These are phyloP conservation scores for Cuniculus paca DNA, from an alignment of 2,797 vertebrate species.

Conservation along the genomic window DNA sequence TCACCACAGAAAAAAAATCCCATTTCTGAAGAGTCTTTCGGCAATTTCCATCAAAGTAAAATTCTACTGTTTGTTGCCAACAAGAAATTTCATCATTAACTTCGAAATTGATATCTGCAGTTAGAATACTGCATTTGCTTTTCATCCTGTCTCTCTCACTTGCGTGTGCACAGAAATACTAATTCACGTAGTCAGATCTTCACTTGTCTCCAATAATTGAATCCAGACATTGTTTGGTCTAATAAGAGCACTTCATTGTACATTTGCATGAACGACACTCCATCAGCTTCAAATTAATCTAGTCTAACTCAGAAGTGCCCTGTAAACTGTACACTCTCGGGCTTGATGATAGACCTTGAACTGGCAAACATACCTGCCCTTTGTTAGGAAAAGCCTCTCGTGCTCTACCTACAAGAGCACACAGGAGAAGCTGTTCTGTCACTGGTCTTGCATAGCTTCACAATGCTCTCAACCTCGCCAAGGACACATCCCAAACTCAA, in stretches of 20 bases:
- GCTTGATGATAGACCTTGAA: background rate
- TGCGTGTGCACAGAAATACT: constrained; percentile 51
- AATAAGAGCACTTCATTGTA: constrained; percentile 34
- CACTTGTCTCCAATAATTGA: constrained; percentile 72
- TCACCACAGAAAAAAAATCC: constrained; percentile 64
- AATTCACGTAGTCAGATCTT: constrained; percentile 68
- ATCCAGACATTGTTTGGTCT: constrained; percentile 61
- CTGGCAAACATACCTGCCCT: background rate
- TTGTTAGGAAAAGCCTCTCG: background rate
- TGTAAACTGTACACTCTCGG: background rate
- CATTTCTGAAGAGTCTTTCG: constrained; percentile 72
- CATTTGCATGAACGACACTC: constrained; percentile 58
- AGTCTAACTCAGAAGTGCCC: constrained; percentile 37
- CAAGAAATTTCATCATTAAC: constrained; percentile 80
- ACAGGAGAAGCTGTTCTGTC: background rate
- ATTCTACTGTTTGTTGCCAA: constrained; percentile 76
- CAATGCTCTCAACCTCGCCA: background rate
- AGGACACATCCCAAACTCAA: background rate
- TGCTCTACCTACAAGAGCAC: background rate
- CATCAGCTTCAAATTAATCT: constrained; percentile 56
- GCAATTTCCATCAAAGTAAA: constrained; percentile 80
- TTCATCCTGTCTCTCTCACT: constrained; percentile 48
- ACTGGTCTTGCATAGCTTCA: background rate
- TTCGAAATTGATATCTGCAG: constrained; percentile 74
- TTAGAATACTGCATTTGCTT: constrained; percentile 64